phyloP scores from a whole-genome alignment of 2,113 vertebrate species.

The Phocoena sinus region DNA sequence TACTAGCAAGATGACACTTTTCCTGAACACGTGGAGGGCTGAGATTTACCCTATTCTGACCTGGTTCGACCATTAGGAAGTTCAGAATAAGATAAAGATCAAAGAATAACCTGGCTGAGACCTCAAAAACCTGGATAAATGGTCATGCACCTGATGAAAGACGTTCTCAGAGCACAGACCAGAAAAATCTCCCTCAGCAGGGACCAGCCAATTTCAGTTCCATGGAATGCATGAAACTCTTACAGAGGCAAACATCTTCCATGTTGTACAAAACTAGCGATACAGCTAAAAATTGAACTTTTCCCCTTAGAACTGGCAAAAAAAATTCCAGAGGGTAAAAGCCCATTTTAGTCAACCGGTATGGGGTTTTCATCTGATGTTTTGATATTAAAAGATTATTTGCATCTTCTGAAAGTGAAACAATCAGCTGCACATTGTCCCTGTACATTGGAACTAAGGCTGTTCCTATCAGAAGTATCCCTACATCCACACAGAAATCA shows the following conservation, averaged over 20 bases:
- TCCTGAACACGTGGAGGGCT: not conserved
- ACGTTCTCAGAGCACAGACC: not conserved
- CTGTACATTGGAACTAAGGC: not conserved
- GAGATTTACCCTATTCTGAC: not conserved
- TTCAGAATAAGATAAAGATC: not conserved
- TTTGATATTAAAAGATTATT: not conserved
- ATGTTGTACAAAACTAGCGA: not conserved
- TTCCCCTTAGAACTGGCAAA: not conserved
- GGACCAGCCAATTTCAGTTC: not conserved
- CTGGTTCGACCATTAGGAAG: not conserved
- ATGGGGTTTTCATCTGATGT: not conserved
- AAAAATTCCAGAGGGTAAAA: not conserved
- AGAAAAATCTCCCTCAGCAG: not conserved
- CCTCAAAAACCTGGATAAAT: slow-evolving; percentile 11
- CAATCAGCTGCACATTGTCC: too few species aligned
- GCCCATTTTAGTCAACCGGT: not conserved
- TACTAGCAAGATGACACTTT: not conserved
- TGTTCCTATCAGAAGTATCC: not conserved
- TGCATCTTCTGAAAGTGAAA: not conserved
- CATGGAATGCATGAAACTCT: not conserved
- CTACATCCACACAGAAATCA: not conserved
- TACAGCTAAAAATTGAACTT: not conserved
- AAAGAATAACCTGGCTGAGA: not conserved
- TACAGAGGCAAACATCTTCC: not conserved
- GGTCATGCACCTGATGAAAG: not conserved